Conservation (phyloP, 2,113 vertebrate species). For the Anhinga rufa region DNA sequence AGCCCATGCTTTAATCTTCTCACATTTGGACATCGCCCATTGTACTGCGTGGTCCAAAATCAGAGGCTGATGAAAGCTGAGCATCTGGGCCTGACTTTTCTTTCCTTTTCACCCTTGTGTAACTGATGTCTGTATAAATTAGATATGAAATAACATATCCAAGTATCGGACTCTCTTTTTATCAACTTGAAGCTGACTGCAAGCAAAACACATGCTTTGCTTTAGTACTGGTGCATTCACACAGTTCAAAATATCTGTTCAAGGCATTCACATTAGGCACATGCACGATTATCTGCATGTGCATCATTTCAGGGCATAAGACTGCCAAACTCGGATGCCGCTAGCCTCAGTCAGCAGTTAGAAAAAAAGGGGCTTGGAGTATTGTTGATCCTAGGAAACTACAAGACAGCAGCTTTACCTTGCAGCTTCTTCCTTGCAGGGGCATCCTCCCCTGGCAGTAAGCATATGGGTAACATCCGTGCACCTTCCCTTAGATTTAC, state of each 20-base stretch:
- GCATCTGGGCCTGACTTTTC: not conserved
- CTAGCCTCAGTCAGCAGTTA: not conserved
- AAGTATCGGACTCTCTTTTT: not conserved
- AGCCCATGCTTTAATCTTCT: not conserved
- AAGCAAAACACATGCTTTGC: not conserved
- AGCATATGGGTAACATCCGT: not conserved
- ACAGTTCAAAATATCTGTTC: not conserved
- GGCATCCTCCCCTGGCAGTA: not conserved
- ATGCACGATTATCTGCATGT: fast-evolving
- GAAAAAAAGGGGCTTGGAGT: not conserved
- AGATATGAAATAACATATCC: not conserved
- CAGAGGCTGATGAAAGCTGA: not conserved
- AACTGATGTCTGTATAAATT: not conserved
- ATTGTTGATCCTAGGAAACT: not conserved
- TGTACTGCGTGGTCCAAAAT: not conserved
- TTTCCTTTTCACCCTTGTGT: not conserved
- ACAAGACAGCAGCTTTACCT: not conserved
- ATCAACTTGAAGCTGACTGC: not conserved
- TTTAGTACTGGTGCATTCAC: not conserved
- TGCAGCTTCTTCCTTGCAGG: not conserved
- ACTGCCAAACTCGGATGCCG: fast-evolving
- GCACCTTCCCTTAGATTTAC: not conserved
- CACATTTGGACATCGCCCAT: not conserved
- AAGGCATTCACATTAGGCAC: not conserved
- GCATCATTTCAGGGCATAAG: not conserved